Evolutionary conservation across 1,140 invertebrate species (phyloP).

Genomic region (Sinonovacula constricta): DNA sequence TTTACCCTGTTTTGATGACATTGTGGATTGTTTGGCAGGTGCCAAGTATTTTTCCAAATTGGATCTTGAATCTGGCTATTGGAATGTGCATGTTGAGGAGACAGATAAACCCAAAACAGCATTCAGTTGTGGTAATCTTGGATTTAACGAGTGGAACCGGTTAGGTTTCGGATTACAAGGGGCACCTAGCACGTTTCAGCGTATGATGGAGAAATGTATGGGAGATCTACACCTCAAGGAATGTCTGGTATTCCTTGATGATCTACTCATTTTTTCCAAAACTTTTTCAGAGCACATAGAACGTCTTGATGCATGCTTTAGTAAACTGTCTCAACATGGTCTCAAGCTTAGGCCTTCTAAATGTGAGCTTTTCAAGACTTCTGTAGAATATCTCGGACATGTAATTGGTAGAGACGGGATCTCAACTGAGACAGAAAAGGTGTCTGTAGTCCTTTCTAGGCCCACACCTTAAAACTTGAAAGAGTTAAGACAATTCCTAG

Average conservation of each 20-base stretch:
- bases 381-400: neutral
- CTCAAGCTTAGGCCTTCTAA: conserved; percentile 13
- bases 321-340: neutral
- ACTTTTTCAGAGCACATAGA: neutral
- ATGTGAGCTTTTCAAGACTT: conserved; percentile 13
- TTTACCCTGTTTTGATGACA: conserved; percentile 26
- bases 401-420: conserved; percentile 7
- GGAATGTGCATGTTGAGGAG: conserved; percentile 75
- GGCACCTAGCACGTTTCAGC: conserved; percentile 30
- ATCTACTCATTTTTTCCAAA: neutral
- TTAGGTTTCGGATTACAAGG: conserved; percentile 7
- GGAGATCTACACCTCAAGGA: conserved; percentile 16
- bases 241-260: conserved; percentile 32
- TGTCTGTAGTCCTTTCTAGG: too few species aligned
- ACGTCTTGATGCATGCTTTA: conserved; percentile 5
- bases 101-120: conserved; percentile 73
- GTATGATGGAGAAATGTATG: conserved; percentile 15
- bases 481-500: conserved; percentile 18
- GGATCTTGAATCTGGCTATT: conserved; percentile 54
- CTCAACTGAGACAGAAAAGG: conserved; percentile 12
- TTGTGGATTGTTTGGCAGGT: conserved; percentile 1
- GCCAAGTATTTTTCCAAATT: neutral
- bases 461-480: too few species aligned
- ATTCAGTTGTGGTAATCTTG: conserved; percentile 41
- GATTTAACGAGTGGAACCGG: conserved; percentile 36